phyloP scores from a whole-genome alignment of 2,888 invertebrate species.

The Phalera bucephala region DNA sequence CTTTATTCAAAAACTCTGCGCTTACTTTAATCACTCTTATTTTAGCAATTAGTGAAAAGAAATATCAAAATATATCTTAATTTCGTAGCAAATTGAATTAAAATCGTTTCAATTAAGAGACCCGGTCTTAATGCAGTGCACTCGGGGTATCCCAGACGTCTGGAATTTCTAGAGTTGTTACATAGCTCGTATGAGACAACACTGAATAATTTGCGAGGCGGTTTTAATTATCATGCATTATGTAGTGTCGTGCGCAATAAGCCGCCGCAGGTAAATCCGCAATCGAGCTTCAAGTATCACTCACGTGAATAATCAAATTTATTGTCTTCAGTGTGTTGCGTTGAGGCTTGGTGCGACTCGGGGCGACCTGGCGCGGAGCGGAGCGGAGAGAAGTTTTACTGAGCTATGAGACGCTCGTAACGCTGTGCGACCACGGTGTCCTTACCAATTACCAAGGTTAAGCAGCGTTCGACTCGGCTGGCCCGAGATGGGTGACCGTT shows the following conservation, averaged over 20 bases:
- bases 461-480: too few species aligned
- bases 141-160: background rate
- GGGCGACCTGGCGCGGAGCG: background rate
- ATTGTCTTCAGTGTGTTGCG: constrained; percentile 6
- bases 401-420: too few species aligned
- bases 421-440: too few species aligned
- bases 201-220: background rate
- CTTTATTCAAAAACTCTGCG: constrained; percentile 1
- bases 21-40: constrained; percentile 3
- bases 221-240: constrained; percentile 15
- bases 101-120: background rate
- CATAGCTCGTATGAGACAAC: background rate
- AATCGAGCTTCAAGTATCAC: constrained; percentile 11
- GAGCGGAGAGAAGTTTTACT: background rate
- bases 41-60: background rate
- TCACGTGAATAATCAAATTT: constrained; percentile 26
- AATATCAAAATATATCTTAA: background rate
- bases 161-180: background rate
- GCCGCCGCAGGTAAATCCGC: constrained; percentile 6
- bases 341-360: background rate
- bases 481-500: too few species aligned
- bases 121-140: background rate
- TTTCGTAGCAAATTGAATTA: background rate
- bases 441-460: too few species aligned
- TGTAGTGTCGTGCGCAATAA: constrained; percentile 9